Evolutionary conservation across 2,888 invertebrate genomes (phyloP).

Genomic region (Agrilus cyanescens): DNA sequence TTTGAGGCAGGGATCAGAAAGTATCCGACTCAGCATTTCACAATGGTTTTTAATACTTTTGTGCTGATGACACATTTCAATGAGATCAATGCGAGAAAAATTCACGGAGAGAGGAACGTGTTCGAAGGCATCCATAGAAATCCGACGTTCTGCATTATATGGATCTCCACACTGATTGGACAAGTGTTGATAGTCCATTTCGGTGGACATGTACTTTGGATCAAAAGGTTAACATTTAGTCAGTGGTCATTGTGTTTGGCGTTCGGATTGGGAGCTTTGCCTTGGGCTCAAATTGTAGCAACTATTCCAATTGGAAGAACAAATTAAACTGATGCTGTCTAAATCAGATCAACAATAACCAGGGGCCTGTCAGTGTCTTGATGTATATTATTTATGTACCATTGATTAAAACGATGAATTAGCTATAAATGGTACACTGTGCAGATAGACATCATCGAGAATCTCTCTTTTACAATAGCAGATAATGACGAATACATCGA

Average conservation of each 20-base stretch:
- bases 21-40: constrained; percentile 93
- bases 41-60: constrained; percentile 98
- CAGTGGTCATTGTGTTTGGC: constrained; percentile 99
- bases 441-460: no score
- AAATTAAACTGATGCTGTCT: constrained; percentile 9
- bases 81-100: constrained; percentile 99
- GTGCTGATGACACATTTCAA: constrained; percentile 99
- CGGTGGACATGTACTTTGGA: constrained; percentile 95
- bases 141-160: constrained; percentile 96
- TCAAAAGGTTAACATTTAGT: constrained; percentile 78
- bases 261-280: constrained; percentile 89
- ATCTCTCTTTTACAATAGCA: no score
- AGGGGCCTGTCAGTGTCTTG: no score
- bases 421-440: no score
- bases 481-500: no score
- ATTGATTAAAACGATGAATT: no score
- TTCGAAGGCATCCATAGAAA: constrained; percentile 95
- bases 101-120: constrained; percentile 97
- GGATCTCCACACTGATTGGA: constrained; percentile 87
- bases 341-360: no score
- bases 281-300: constrained; percentile 97
- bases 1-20: constrained; percentile 60
- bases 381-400: no score
- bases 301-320: constrained; percentile 92
- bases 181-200: constrained; percentile 94